These are phyloP conservation scores for Entomyzon cyanotis DNA, from an alignment of 2,113 vertebrate genomes.

Conservation along the genomic window DNA sequence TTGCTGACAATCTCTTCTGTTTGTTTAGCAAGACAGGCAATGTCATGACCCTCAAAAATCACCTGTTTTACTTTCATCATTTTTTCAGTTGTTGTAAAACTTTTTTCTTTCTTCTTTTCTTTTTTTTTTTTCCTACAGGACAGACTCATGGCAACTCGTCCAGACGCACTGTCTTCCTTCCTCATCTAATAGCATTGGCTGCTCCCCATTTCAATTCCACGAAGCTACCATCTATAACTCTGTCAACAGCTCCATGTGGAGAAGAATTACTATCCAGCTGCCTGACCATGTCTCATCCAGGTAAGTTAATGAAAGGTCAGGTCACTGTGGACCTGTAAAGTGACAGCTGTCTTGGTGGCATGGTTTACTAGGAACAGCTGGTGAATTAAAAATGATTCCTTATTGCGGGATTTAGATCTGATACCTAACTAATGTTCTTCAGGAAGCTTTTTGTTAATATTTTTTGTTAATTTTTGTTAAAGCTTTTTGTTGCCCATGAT, in stretches of 20 bases:
- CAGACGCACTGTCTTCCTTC: slow-evolving; percentile 97
- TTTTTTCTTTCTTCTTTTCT: neutral
- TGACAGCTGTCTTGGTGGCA: neutral
- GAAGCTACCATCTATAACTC: slow-evolving; percentile 97
- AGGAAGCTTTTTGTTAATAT: neutral
- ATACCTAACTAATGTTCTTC: neutral
- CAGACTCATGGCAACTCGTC: slow-evolving; percentile 93
- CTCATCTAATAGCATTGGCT: slow-evolving; percentile 93
- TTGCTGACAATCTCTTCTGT: neutral
- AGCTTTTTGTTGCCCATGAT: neutral
- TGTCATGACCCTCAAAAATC: neutral
- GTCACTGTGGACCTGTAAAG: neutral
- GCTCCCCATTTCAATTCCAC: slow-evolving; percentile 97
- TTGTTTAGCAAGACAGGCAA: neutral
- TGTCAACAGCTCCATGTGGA: slow-evolving; percentile 94
- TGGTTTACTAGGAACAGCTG: neutral
- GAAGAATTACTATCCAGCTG: slow-evolving; percentile 91
- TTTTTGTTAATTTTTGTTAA: too few species aligned
- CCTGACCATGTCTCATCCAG: slow-evolving; percentile 96
- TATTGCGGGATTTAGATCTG: neutral
- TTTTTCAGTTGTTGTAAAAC: neutral
- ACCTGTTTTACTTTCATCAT: neutral
- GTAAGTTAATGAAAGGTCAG: slow-evolving; percentile 59
- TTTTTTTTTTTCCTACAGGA: slow-evolving; percentile 69
- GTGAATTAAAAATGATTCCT: neutral